These are phyloP conservation scores for Pygoscelis adeliae DNA, from an alignment of 2,113 vertebrate genomes.

Conservation along the genomic window DNA sequence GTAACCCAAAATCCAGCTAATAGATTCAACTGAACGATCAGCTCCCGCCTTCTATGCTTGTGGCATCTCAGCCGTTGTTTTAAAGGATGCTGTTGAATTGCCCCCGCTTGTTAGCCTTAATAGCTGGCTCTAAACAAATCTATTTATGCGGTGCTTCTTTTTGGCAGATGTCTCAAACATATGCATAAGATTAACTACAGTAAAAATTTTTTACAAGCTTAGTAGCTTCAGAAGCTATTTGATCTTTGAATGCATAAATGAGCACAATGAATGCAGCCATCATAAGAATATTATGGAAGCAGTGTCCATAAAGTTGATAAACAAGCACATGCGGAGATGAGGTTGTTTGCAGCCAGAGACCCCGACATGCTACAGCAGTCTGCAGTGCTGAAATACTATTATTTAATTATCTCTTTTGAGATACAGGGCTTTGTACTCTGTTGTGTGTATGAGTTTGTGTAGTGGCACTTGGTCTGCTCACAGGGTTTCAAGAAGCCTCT, in stretches of 20 bases:
- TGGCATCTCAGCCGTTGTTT: background rate
- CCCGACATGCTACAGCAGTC: background rate
- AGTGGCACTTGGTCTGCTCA: background rate
- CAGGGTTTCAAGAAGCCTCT: background rate
- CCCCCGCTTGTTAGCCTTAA: background rate
- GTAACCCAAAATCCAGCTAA: background rate
- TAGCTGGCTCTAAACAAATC: background rate
- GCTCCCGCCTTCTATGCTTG: background rate
- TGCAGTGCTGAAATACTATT: background rate
- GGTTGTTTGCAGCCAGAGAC: background rate
- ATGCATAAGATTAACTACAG: background rate
- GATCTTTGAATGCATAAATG: background rate
- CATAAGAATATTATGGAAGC: background rate
- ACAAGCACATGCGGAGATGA: background rate
- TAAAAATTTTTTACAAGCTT: background rate
- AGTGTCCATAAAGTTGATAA: background rate
- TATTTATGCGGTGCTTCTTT: background rate
- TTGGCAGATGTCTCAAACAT: background rate
- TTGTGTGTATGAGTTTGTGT: background rate
- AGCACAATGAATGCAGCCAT: background rate
- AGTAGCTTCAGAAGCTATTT: background rate
- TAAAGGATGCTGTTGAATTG: background rate
- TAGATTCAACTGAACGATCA: background rate
- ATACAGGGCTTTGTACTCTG: background rate
- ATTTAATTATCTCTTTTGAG: background rate